phyloP scores from a whole-genome alignment of 2,797 vertebrate genomes.

The Sebastolobus alascanus region DNA sequence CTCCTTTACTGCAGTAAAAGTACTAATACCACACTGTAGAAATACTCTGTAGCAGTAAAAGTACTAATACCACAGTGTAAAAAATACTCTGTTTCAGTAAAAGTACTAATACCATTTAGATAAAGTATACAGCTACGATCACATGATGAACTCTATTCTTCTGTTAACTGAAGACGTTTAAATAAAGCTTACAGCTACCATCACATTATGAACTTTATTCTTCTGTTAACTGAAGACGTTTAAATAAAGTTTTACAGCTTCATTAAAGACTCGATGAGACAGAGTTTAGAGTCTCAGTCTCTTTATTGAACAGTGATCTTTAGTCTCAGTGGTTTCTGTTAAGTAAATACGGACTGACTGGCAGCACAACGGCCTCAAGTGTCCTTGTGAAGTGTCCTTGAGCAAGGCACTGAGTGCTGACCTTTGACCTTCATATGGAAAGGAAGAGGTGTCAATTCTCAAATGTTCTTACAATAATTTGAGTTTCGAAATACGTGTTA shows the following conservation, averaged over 20 bases:
- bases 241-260: background rate
- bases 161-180: too few species aligned
- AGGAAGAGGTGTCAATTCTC: background rate
- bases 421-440: background rate
- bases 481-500: background rate
- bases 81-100: too few species aligned
- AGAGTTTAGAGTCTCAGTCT: background rate
- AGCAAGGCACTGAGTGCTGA: background rate
- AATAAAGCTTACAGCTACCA: background rate
- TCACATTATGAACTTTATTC: too few species aligned
- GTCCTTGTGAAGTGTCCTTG: background rate
- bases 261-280: background rate
- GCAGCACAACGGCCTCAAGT: background rate
- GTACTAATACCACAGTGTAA: too few species aligned
- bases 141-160: too few species aligned
- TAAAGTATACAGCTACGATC: too few species aligned
- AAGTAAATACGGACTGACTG: background rate
- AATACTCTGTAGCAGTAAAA: too few species aligned
- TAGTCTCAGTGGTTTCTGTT: background rate
- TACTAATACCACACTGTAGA: too few species aligned
- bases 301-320: background rate
- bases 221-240: too few species aligned
- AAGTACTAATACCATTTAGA: too few species aligned
- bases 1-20: too few species aligned
- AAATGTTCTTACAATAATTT: background rate